A percentile compares a stretch with the other conserved stretches of the same genome.
These are phyloP conservation scores for Galerucella nymphaeae DNA, from an alignment of 2,888 invertebrate species.

Conservation along the genomic window DNA sequence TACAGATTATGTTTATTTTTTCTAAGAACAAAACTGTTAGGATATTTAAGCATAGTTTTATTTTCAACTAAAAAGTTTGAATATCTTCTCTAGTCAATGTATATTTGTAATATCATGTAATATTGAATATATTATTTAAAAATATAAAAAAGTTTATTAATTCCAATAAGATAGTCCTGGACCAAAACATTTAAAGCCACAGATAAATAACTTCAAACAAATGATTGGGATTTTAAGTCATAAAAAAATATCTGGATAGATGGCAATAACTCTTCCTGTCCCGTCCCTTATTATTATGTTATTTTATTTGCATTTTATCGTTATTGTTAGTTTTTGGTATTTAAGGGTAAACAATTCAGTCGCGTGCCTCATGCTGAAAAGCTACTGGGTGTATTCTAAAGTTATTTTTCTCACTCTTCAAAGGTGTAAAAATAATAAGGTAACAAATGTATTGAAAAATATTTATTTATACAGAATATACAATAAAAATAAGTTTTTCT, in stretches of 20 bases:
- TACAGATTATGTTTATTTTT: constrained; percentile 6
- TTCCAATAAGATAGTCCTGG: not conserved
- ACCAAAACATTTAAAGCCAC: too few relatives aligned
- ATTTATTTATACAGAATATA: constrained; percentile 29
- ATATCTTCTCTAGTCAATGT: constrained; percentile 1
- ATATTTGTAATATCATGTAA: constrained; percentile 22
- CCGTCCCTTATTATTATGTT: too few relatives aligned
- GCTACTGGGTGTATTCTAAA: too few relatives aligned
- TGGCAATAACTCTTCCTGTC: too few relatives aligned
- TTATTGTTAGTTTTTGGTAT: too few relatives aligned
- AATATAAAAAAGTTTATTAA: not conserved
- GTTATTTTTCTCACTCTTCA: too few relatives aligned
- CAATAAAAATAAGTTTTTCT: constrained; percentile 9
- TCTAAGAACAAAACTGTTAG: not conserved
- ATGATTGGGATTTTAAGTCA: too few relatives aligned
- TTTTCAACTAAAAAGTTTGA: not conserved
- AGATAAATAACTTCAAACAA: too few relatives aligned
- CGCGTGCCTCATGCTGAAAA: too few relatives aligned
- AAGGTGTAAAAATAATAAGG: not conserved
- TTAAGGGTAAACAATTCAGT: too few relatives aligned
- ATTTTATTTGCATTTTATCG: too few relatives aligned
- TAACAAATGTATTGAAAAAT: not conserved
- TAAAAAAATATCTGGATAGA: too few relatives aligned
- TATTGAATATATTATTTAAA: constrained; percentile 1
- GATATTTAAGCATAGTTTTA: constrained; percentile 2